Base-by-base conservation (phyloP, 2,888 invertebrate genomes). In the Dicyrtomina minuta region DNA sequence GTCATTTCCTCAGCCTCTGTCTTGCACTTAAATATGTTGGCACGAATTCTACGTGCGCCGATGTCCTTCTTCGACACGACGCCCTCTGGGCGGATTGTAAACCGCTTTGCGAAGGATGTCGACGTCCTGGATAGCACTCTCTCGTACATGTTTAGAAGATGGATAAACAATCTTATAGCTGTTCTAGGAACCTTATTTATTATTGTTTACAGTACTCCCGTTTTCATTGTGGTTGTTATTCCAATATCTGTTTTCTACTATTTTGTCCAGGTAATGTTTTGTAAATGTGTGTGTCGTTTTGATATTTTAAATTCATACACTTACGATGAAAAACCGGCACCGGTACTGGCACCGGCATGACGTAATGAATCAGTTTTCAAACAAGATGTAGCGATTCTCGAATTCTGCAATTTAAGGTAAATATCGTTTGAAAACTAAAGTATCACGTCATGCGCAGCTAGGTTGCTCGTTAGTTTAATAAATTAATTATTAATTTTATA, bases 191-290 rank as follows among this genome's bases (percentile, higher is more conserved):
- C 92, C 27, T 82, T 94, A 78, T 88, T 90, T 81, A 91, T 95
- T 74, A 93, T 96, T 83, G 90, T 91, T 83, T 86, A 87, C 79
- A 91, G 93, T 75, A 94, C 94, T 61, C 92, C 92, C 3, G 85
- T 89, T 79, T 93, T 95, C 83, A 80, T 91, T 80, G 85, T 86
- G 61, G 88, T 93, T 70, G 88, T 94, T 72, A 71, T 93, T 76
- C 93, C 94, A 13, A 89, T 96, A 79, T 90, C 89, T 46, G 77
- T 89, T 60, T 79, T 93, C 74, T 93, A 93, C 84, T 93, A 92
- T 83, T 87, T 93, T 78, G 89, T 93, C 75, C 93, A 82, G 79
- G 81, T 82, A n/a, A n/a, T n/a, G n/a, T n/a, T n/a, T n/a, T n/a
- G n/a, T n/a, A n/a, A n/a, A n/a, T n/a, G n/a, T n/a, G n/a, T n/a